These are phyloP conservation scores for Diabrotica undecimpunctata DNA, from an alignment of 1,140 invertebrate genomes.

Conservation along the genomic window DNA sequence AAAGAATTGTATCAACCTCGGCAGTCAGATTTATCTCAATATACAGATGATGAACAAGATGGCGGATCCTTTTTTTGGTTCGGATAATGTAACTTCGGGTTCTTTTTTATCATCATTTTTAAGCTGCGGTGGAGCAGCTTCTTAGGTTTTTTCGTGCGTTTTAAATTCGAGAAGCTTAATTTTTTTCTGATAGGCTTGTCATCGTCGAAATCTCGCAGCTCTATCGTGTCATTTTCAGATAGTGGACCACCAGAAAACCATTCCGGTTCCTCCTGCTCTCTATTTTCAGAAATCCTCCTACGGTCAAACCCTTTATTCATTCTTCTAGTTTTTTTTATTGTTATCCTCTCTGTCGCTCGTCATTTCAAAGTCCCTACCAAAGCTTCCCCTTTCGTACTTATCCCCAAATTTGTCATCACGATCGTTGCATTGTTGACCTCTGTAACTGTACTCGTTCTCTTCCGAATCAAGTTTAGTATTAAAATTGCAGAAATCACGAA, in stretches of 20 bases:
- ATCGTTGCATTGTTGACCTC: constrained; percentile 27
- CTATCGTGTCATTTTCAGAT: constrained; percentile 89
- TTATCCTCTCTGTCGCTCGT: constrained; percentile 49
- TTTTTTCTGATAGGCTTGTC: constrained; percentile 48
- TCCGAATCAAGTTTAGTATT: constrained; percentile 50
- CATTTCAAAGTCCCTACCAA: constrained; percentile 50
- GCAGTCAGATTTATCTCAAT: too few relatives aligned
- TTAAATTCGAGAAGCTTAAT: constrained; percentile 47
- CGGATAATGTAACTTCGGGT: neutral
- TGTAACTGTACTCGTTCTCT: constrained; percentile 20
- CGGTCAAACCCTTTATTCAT: constrained; percentile 42
- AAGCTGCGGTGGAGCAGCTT: constrained; percentile 21
- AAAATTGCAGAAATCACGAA: constrained; percentile 61
- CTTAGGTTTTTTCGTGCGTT: constrained; percentile 39
- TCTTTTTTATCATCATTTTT: constrained; percentile 35
- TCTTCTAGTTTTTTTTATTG: constrained; percentile 34
- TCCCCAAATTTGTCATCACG: constrained; percentile 34
- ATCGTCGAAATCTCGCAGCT: constrained; percentile 86
- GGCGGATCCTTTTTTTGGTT: neutral
- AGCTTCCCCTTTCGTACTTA: constrained; percentile 47
- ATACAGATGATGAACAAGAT: too few relatives aligned
- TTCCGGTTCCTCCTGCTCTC: constrained; percentile 62
- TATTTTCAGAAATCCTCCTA: constrained; percentile 51
- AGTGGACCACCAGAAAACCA: constrained; percentile 84
- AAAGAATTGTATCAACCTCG: too few relatives aligned